Evolutionary conservation across 2,888 invertebrate species (phyloP).

Genomic region (Tinea semifulvella): DNA sequence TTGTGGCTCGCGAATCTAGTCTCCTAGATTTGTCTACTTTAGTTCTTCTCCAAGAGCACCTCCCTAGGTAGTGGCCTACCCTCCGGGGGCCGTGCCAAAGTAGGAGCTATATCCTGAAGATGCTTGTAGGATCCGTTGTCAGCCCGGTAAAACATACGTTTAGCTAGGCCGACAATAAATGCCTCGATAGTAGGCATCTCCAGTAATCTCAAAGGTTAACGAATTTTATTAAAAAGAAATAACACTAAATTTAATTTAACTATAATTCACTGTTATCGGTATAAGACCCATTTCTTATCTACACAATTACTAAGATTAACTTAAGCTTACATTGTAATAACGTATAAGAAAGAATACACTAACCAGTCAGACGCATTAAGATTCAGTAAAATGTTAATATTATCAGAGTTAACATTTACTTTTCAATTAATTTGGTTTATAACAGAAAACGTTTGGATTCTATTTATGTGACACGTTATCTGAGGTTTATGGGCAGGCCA

Average conservation of each 20-base stretch:
- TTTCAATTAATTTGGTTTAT: slow-evolving; percentile 39
- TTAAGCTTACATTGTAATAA: slow-evolving; percentile 37
- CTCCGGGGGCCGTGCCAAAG: too few relatives aligned
- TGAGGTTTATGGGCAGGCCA: slow-evolving; percentile 26
- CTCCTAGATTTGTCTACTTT: too few relatives aligned
- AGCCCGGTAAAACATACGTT: too few relatives aligned
- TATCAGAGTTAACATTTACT: slow-evolving; percentile 35
- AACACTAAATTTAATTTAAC: slow-evolving; percentile 9
- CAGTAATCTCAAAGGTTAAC: background rate
- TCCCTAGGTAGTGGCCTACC: too few relatives aligned
- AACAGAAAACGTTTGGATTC: slow-evolving; percentile 32
- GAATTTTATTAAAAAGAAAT: background rate
- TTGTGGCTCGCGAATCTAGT: too few relatives aligned
- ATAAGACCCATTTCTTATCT: slow-evolving; percentile 37
- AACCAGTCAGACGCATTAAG: slow-evolving; percentile 32
- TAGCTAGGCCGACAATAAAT: too few relatives aligned
- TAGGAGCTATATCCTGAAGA: too few relatives aligned
- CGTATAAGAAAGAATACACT: slow-evolving; percentile 26
- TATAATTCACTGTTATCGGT: slow-evolving; percentile 24
- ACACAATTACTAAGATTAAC: slow-evolving; percentile 44
- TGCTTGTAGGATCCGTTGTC: too few relatives aligned
- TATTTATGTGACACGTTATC: slow-evolving; percentile 26
- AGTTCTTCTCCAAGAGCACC: too few relatives aligned
- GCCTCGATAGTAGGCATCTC: too few relatives aligned
- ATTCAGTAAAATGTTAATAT: slow-evolving; percentile 30